Evolutionary conservation across 2,797 vertebrate genomes (phyloP).

Genomic region (Allobates femoralis): DNA sequence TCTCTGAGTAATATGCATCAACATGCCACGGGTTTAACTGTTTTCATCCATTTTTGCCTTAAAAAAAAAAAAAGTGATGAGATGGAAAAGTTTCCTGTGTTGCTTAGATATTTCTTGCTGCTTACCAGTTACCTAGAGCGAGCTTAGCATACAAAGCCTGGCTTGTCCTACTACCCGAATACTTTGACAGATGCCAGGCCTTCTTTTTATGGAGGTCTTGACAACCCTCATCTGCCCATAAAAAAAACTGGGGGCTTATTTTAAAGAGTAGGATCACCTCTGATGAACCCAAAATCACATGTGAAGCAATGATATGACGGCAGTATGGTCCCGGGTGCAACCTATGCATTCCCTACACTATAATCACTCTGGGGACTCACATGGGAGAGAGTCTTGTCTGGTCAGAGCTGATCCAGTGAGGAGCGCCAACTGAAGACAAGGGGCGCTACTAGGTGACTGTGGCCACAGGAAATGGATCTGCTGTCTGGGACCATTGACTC

Average conservation of each 20-base stretch:
- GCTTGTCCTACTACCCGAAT: constrained; percentile 19
- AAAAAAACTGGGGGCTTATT: neutral
- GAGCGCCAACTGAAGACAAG: no score
- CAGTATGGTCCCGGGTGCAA: no score
- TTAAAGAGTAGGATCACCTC: neutral
- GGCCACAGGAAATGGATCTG: no score
- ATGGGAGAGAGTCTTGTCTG: no score
- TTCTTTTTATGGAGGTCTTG: neutral
- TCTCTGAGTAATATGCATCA: constrained; percentile 22
- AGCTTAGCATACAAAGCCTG: constrained; percentile 35
- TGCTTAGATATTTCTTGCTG: neutral
- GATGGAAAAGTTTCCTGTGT: constrained; percentile 25
- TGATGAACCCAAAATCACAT: neutral
- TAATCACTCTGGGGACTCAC: no score
- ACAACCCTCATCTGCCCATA: neutral
- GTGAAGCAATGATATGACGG: neutral
- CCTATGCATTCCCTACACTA: no score
- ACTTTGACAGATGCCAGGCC: neutral
- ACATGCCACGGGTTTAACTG: constrained; percentile 11
- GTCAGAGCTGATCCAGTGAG: no score
- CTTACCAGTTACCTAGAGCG: neutral
- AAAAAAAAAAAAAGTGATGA: neutral
- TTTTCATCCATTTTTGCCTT: constrained; percentile 32
- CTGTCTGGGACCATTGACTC: no score
- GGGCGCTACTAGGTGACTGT: no score